Evolutionary conservation across 2,113 vertebrate species (phyloP), one percentile per base, ranked within the genome.

Genomic region (Fulmarus glacialis): DNA sequence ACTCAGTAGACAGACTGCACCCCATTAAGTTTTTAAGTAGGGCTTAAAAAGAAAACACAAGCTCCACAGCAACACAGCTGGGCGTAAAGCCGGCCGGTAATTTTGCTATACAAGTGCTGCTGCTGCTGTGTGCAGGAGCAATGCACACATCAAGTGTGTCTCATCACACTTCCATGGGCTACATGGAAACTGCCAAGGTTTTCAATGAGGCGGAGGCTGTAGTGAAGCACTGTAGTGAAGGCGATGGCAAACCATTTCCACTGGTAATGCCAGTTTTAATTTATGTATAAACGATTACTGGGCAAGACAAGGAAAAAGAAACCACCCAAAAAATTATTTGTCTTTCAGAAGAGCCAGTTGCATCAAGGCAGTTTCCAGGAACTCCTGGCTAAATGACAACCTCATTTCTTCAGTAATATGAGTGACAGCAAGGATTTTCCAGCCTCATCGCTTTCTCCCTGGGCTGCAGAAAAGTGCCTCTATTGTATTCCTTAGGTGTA

Each of bases 111-210:
- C 19, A 26, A 43, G 47, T 14, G 40, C 32, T 66, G 53, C 59
- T 38, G 64, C 60, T 42, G 47, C n/a, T 52, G 40, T 1, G 1
- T 5, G 12, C 18, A 29, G 59, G 48, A 45, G 70, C 27, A 72
- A 82, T 0, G 15, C 40, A 20, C 23, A 8, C 3, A 0, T 16
- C 18, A 32, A 7, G 15, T 12, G 11, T 40, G 40, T 11, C 40
- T 12, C 40, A 4, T 40, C 40, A 40, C 40, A 40, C 12, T 40
- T 40, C 40, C 40, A 40, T 7, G 27, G 9, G 52, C 27, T n/a
- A 23, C 52, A 10, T 8, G 36, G 74, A 66, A 66, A 62, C 19
- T 6, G 18, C 18, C 36, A n/a, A 19, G 18, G 34, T 52, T 26
- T 71, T 32, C 68, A 11, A 12, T 7, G 64, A 20, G 52, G 52